Conservation (phyloP, 30 jellyfish, hydroid and myxozoan species). For the Hydra vulgaris region DNA sequence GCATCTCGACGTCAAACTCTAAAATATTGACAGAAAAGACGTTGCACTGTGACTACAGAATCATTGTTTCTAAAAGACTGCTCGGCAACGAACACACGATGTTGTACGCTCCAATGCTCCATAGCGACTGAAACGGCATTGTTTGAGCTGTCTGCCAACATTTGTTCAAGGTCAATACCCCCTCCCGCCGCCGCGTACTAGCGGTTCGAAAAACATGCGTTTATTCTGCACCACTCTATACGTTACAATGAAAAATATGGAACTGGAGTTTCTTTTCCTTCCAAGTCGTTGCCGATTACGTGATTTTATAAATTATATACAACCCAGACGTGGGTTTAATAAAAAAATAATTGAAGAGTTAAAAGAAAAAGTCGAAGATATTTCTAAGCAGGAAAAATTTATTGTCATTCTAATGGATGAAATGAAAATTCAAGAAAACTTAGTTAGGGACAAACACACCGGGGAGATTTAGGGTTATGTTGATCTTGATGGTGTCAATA, state of each 20-base stretch:
- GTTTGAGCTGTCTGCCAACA: too few relatives aligned
- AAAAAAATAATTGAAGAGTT: slow-evolving; percentile 30
- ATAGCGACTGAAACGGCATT: too few relatives aligned
- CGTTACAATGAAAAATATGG: slow-evolving; percentile 31
- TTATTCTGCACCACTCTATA: too few relatives aligned
- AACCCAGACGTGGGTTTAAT: slow-evolving; percentile 55
- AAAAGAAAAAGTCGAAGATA: slow-evolving; percentile 11
- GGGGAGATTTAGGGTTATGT: slow-evolving; percentile 59
- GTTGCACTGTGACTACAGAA: too few relatives aligned
- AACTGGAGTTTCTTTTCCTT: slow-evolving; percentile 22
- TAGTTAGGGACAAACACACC: slow-evolving; percentile 72
- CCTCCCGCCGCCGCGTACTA: too few relatives aligned
- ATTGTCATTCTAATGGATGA: slow-evolving; percentile 43
- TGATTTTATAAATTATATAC: slow-evolving; percentile 28
- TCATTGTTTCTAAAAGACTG: too few relatives aligned
- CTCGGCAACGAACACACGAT: too few relatives aligned
- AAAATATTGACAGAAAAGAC: too few relatives aligned
- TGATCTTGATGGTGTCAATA: slow-evolving; percentile 46
- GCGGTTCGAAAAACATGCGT: too few relatives aligned
- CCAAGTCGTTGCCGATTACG: slow-evolving; percentile 48
- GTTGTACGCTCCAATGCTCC: too few relatives aligned
- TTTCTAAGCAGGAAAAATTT: slow-evolving; percentile 28
- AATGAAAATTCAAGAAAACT: slow-evolving; percentile 52
- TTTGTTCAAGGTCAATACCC: too few relatives aligned
- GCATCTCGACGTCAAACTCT: too few relatives aligned